Base-by-base conservation (phyloP, 2,888 invertebrate genomes). In the Ectobius pallidus region DNA sequence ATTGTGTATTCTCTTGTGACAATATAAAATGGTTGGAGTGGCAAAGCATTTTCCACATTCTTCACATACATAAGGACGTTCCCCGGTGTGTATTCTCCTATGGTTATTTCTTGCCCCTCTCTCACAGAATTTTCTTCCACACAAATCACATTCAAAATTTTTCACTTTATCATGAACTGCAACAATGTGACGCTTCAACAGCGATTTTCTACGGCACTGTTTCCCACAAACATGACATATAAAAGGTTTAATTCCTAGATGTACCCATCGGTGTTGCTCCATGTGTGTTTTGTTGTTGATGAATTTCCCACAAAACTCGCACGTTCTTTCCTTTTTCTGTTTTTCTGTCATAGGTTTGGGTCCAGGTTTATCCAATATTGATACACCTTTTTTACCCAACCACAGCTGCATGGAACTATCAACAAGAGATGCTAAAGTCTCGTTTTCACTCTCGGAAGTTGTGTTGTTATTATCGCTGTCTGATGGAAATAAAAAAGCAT, bases 1-100 rank as follows among this genome's bases (percentile, higher is more conserved):
- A 44, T 84, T 84, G 80, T 90, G 90, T 6, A 87, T 87, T 58
- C 87, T 85, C 67, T 86, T 83, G 78, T 90, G 90, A 25, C 87
- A 88, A 80, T 89, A 88, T 49, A 90, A 80, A 0, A 89, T 87
- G 0, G 89, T 89, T 78, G 89, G 88, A 79, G 90, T 90, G 71
- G 88, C 88, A 82, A 90, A 90, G 0, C 88, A 80, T 67, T 84
- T 84, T 1, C 81, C 80, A 77, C 88, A 88, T 4, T 80, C 80
- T 6, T 82, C 82, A 77, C 87, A 88, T 27, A 80, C 73, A 69
- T 81, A 83, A 0, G 83, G 83, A 2, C 80, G 74, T 73, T 78
- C 78, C 4, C 77, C 80, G 16, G 80, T 80, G 75, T 86, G 85
- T 1, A 25, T 65, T 25, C 39, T 20, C 46, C 34, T 25, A n/a